Evolutionary conservation across 2,888 invertebrate species (phyloP).

Genomic region (Torymus texanus): DNA sequence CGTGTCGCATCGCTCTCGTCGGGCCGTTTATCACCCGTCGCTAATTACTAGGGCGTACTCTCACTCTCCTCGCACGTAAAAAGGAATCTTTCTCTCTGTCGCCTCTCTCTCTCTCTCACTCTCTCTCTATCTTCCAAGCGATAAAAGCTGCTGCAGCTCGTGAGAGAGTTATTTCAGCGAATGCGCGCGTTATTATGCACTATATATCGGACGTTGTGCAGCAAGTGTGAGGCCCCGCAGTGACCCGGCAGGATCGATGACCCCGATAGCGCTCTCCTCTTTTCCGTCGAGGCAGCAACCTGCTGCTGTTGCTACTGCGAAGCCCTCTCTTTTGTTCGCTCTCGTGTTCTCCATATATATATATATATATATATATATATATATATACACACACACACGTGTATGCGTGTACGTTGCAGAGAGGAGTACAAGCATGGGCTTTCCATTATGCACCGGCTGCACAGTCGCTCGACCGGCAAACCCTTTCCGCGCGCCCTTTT

Average conservation of each 20-base stretch:
- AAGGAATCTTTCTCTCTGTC: neutral
- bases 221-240: conserved; percentile 66
- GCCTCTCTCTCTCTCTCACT: neutral
- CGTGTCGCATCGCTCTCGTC: neutral
- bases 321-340: neutral
- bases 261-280: conserved; percentile 62
- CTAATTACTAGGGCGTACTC: conserved; percentile 47
- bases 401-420: no score
- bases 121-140: neutral
- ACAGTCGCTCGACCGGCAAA: neutral
- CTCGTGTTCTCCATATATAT: no score
- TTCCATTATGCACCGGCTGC: no score
- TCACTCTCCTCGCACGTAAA: neutral
- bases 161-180: conserved; percentile 7
- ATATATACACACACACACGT: no score
- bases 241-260: conserved; percentile 73
- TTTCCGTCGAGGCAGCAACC: conserved; percentile 58
- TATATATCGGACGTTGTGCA: neutral
- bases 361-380: no score
- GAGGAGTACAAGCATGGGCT: no score
- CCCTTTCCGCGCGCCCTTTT: neutral
- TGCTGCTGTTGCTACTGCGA: conserved; percentile 59
- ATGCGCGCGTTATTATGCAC: neutral
- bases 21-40: neutral
- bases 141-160: neutral